Conservation (phyloP, 2,113 vertebrate genomes). For the Platichthys flesus region DNA sequence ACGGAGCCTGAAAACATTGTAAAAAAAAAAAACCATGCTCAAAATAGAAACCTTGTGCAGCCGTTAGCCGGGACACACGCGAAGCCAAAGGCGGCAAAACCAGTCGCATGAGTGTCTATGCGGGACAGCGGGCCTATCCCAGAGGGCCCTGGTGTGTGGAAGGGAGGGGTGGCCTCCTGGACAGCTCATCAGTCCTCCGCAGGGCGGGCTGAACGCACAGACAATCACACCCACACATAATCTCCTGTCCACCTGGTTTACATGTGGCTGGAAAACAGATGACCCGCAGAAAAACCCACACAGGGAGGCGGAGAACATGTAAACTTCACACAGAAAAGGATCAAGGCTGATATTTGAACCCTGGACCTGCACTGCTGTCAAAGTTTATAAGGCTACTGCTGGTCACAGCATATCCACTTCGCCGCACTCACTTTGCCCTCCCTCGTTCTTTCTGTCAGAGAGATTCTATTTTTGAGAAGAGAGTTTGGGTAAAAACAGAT, state of each 20-base stretch:
- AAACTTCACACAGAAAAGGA: constrained; percentile 64
- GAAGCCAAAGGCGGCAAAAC: constrained; percentile 26
- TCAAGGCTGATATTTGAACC: constrained; percentile 58
- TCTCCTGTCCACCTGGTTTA: constrained; percentile 61
- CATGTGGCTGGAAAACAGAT: constrained; percentile 70
- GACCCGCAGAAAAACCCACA: constrained; percentile 55
- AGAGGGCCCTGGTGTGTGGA: constrained; percentile 38
- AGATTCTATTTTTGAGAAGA: neutral
- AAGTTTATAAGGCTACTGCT: constrained; percentile 56
- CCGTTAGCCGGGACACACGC: neutral
- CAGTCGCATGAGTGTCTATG: constrained; percentile 18
- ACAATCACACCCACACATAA: constrained; percentile 40
- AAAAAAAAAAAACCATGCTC: constrained; percentile 32
- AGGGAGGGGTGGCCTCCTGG: constrained; percentile 32
- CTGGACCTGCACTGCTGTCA: constrained; percentile 45
- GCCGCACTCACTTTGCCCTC: constrained; percentile 3
- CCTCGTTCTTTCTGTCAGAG: neutral
- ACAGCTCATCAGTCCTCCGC: constrained; percentile 59
- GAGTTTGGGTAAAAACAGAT: neutral
- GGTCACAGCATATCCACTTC: constrained; percentile 39
- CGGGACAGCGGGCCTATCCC: constrained; percentile 20
- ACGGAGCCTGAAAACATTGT: constrained; percentile 40
- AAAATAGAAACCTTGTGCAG: constrained; percentile 50
- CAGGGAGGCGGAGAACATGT: constrained; percentile 53
- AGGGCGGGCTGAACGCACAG: constrained; percentile 17